Conservation (phyloP, 2,888 invertebrate species). For the Ischnura elegans region DNA sequence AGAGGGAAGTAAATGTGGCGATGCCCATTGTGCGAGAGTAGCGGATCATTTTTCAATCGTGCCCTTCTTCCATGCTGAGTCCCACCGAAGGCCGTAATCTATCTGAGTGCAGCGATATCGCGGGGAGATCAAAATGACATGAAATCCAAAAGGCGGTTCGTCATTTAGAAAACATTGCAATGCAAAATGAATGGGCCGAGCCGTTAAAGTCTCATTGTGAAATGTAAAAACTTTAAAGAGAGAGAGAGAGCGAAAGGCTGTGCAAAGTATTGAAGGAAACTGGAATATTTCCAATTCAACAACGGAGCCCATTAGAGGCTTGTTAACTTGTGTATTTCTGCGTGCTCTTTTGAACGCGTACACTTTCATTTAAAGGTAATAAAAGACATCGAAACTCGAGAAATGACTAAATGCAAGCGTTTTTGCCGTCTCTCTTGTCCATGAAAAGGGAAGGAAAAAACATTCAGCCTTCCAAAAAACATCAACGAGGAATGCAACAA, state of each 20-base stretch:
- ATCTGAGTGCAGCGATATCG: background rate
- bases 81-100: background rate
- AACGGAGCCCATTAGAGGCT: background rate
- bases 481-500: background rate
- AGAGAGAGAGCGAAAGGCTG: background rate
- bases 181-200: background rate
- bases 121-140: background rate
- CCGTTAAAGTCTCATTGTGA: background rate
- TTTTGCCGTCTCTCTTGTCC: background rate
- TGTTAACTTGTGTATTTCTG: background rate
- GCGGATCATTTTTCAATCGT: background rate
- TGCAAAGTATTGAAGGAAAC: no score
- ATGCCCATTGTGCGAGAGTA: background rate
- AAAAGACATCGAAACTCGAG: background rate
- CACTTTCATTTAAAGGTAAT: background rate
- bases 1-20: background rate
- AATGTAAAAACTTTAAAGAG: background rate
- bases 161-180: background rate
- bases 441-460: background rate
- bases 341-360: background rate
- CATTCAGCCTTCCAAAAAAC: background rate
- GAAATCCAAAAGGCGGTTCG: background rate
- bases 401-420: background rate
- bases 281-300: background rate
- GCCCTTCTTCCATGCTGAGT: background rate